Conservation (phyloP, 2,113 vertebrate species). For the Etheostoma spectabile region DNA sequence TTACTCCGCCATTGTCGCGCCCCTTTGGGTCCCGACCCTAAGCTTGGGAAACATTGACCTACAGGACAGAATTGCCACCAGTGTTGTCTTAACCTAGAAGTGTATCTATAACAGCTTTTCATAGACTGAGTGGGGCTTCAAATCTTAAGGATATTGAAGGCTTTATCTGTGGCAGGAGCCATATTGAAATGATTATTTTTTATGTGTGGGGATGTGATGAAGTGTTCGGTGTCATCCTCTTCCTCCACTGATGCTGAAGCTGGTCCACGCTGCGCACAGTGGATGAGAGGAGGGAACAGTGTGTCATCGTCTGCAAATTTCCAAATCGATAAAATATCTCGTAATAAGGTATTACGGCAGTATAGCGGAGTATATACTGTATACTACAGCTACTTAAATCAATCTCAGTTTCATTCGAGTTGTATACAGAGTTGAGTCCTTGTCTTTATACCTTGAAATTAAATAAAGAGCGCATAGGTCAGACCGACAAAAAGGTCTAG, state of each 20-base stretch:
- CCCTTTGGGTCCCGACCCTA: no score
- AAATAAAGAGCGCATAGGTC: background rate
- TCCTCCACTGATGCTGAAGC: conserved; percentile 29
- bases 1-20: no score
- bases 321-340: background rate
- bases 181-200: background rate
- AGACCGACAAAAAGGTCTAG: conserved; percentile 22
- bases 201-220: background rate
- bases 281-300: conserved; percentile 4
- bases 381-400: background rate
- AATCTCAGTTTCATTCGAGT: background rate
- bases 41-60: no score
- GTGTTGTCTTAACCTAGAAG: no score
- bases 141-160: background rate
- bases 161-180: background rate
- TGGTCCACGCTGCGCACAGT: conserved; percentile 12
- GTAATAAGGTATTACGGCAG: no score
- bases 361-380: background rate
- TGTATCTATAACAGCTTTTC: no score
- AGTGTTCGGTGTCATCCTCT: background rate
- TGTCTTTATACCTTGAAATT: background rate
- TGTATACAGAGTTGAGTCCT: no score
- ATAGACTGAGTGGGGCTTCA: no score
- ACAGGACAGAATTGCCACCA: no score
- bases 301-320: background rate